Conservation (phyloP, 2,888 invertebrate genomes). For the Protula sp. region DNA sequence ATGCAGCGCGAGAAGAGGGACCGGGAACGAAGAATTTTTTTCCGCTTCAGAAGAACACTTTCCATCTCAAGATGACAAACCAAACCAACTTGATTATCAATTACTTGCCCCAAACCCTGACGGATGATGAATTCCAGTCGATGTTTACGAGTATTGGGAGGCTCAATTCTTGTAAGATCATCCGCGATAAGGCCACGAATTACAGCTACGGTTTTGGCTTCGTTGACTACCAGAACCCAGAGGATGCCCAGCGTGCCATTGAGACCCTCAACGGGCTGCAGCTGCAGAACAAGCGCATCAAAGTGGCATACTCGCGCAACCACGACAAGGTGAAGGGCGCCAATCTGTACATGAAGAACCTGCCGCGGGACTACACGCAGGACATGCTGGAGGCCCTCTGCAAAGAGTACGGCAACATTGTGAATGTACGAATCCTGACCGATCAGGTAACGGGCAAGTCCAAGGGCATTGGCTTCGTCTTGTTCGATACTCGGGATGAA, state of each 20-base stretch:
- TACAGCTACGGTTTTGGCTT: slow-evolving; percentile 96
- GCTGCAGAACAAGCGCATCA: slow-evolving; percentile 84
- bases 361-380: slow-evolving; percentile 64
- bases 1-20: background rate
- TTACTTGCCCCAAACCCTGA: slow-evolving; percentile 89
- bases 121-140: slow-evolving; percentile 81
- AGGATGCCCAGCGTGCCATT: slow-evolving; percentile 81
- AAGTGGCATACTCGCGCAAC: slow-evolving; percentile 88
- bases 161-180: slow-evolving; percentile 79
- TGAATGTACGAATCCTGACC: slow-evolving; percentile 83
- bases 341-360: slow-evolving; percentile 87
- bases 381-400: slow-evolving; percentile 79
- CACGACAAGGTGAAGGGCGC: slow-evolving; percentile 90
- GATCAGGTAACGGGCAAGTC: slow-evolving; percentile 84
- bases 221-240: slow-evolving; percentile 80
- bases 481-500: slow-evolving; percentile 63
- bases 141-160: slow-evolving; percentile 85
- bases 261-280: slow-evolving; percentile 79
- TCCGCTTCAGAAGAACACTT: background rate
- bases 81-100: slow-evolving; percentile 79
- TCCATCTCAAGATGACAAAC: background rate
- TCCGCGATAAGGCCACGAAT: slow-evolving; percentile 64
- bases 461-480: slow-evolving; percentile 81
- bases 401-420: slow-evolving; percentile 81
- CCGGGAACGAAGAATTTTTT: too few species aligned